A percentile compares a stretch with the other conserved stretches of the same genome.
phyloP scores from a whole-genome alignment of 2,888 invertebrate genomes.

The Drosophila silvestris region DNA sequence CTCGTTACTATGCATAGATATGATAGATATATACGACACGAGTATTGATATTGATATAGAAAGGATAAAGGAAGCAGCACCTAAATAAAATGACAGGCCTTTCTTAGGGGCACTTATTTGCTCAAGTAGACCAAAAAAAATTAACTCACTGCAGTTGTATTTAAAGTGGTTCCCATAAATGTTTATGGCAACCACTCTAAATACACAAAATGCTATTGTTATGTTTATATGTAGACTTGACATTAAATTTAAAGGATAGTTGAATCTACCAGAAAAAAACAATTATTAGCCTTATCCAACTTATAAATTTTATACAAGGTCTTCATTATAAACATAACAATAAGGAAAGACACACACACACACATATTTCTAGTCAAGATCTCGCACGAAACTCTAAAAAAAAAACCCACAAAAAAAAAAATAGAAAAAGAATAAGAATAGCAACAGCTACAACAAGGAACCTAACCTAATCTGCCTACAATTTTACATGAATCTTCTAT shows the following conservation, averaged over 20 bases:
- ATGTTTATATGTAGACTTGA: constrained; percentile 16
- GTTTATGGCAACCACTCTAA: constrained; percentile 14
- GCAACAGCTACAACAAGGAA: constrained; percentile 45
- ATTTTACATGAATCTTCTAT: constrained; percentile 65
- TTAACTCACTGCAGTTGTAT: constrained; percentile 2
- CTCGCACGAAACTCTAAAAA: constrained; percentile 47
- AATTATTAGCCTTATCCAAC: constrained; percentile 5
- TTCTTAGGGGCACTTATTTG: constrained; percentile 47
- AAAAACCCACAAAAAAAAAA: constrained; percentile 12
- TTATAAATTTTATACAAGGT: background rate
- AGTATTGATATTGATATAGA: constrained; percentile 16
- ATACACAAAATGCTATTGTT: constrained; percentile 18
- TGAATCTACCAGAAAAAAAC: background rate
- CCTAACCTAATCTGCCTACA: constrained; percentile 78
- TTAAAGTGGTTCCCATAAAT: constrained; percentile 26
- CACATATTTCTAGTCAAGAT: constrained; percentile 72
- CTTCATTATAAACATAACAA: constrained; percentile 26
- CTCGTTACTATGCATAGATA: constrained; percentile 64
- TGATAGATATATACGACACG: constrained; percentile 28
- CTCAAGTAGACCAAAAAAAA: constrained; percentile 54
- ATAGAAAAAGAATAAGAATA: constrained; percentile 3
- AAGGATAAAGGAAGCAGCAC: constrained; percentile 28
- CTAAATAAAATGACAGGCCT: constrained; percentile 29
- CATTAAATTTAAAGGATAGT: background rate
- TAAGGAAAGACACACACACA: constrained; percentile 19